phyloP scores from a whole-genome alignment of 37 sponge, comb jelly and placozoan genomes.

The Cliona cf. orientalis region DNA sequence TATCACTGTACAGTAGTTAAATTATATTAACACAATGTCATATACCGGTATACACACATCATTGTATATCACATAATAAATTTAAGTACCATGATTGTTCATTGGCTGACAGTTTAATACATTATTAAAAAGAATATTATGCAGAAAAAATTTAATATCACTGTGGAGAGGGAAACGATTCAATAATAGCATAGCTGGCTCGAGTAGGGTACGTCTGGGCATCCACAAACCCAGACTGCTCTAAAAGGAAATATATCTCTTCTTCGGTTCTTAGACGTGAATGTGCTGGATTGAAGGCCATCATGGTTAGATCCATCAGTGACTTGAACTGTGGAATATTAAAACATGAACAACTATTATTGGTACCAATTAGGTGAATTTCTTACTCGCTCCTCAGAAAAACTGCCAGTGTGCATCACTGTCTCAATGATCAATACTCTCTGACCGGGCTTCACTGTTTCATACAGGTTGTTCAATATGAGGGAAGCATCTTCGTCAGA shows the following conservation, averaged over 20 bases:
- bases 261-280: constrained; percentile 77
- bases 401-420: constrained; percentile 67
- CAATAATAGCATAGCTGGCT: constrained; percentile 74
- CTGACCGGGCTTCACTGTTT: constrained; percentile 21
- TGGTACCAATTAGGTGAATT: background rate
- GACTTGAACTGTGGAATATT: constrained; percentile 55
- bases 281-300: constrained; percentile 84
- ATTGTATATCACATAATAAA: too few species aligned
- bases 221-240: constrained; percentile 65
- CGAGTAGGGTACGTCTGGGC: constrained; percentile 65
- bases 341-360: background rate
- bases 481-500: constrained; percentile 69
- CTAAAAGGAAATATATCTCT: constrained; percentile 72
- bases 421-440: constrained; percentile 69
- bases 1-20: background rate
- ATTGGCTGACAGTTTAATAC: too few species aligned
- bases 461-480: constrained; percentile 56
- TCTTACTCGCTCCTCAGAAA: constrained; percentile 53
- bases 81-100: too few species aligned
- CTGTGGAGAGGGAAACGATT: constrained; percentile 39
- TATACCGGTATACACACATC: too few species aligned
- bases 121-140: too few species aligned
- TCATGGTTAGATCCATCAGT: constrained; percentile 83
- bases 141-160: background rate
- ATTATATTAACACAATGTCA: background rate